Conservation (phyloP, 2,797 vertebrate species). For the Syngnathus rostellatus region DNA sequence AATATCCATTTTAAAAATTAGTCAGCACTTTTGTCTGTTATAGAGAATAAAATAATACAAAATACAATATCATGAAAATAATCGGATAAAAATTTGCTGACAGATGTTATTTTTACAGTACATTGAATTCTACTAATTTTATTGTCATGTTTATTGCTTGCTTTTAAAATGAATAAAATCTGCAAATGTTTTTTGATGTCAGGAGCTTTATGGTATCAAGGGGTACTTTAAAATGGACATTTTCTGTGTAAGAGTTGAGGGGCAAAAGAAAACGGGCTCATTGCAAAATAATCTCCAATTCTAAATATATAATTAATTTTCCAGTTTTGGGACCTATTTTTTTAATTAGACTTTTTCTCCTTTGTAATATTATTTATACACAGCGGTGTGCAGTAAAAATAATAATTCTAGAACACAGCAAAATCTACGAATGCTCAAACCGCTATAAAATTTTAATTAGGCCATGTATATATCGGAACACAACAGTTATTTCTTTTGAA, state of each 20-base stretch:
- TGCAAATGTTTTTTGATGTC: background rate
- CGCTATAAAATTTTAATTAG: no score
- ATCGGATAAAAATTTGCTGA: background rate
- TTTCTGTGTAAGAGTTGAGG: constrained; percentile 27
- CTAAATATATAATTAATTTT: background rate
- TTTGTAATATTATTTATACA: background rate
- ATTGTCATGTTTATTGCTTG: background rate
- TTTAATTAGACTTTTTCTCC: background rate
- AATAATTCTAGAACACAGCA: background rate
- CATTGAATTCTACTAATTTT: background rate
- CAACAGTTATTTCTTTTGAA: background rate
- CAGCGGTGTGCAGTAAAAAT: background rate
- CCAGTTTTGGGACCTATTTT: background rate
- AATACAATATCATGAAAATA: background rate
- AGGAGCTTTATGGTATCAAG: background rate
- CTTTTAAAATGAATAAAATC: background rate
- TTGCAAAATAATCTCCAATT: background rate
- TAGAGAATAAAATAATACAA: background rate
- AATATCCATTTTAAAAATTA: constrained; percentile 43
- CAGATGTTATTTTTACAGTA: background rate
- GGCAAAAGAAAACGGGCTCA: constrained; percentile 2
- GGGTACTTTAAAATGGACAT: constrained; percentile 42
- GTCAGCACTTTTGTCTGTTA: background rate
- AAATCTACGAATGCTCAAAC: background rate
- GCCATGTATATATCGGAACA: background rate